Evolutionary conservation across 2,888 invertebrate species (phyloP).

Genomic region (Zhuqinia jingwanae): DNA sequence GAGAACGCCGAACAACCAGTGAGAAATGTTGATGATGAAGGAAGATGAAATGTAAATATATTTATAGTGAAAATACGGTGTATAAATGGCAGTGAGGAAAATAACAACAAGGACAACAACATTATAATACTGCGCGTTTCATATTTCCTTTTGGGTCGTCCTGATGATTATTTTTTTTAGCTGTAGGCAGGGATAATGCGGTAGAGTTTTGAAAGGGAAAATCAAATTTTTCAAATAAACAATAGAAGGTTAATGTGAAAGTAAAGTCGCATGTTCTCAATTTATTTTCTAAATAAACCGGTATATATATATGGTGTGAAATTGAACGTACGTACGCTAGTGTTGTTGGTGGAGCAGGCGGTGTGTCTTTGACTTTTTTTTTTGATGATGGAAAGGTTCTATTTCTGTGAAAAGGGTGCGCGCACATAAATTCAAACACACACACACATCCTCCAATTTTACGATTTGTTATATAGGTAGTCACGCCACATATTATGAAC

Average conservation of each 20-base stretch:
- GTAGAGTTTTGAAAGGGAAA: too few relatives aligned
- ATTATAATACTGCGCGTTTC: not conserved
- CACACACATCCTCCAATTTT: not conserved
- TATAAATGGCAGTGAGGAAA: not conserved
- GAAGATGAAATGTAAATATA: constrained; percentile 1
- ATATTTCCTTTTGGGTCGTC: constrained; percentile 2
- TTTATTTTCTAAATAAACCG: not conserved
- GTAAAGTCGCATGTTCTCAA: constrained; percentile 45
- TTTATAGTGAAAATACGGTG: too few relatives aligned
- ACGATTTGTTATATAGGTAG: too few relatives aligned
- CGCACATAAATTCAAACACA: not conserved
- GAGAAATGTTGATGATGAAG: not conserved
- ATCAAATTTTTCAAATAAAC: not conserved
- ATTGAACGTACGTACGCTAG: too few relatives aligned
- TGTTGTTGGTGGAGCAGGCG: not conserved
- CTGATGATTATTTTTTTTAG: too few relatives aligned
- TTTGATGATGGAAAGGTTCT: not conserved
- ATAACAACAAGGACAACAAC: too few relatives aligned
- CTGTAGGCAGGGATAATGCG: too few relatives aligned
- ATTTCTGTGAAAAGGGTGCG: not conserved
- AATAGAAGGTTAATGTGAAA: constrained; percentile 22
- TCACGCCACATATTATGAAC: too few relatives aligned
- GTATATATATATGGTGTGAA: too few relatives aligned
- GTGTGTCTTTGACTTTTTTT: not conserved
- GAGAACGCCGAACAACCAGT: not conserved